Conservation (phyloP, 2,888 invertebrate genomes). For the Torymus aiolomorphi region DNA sequence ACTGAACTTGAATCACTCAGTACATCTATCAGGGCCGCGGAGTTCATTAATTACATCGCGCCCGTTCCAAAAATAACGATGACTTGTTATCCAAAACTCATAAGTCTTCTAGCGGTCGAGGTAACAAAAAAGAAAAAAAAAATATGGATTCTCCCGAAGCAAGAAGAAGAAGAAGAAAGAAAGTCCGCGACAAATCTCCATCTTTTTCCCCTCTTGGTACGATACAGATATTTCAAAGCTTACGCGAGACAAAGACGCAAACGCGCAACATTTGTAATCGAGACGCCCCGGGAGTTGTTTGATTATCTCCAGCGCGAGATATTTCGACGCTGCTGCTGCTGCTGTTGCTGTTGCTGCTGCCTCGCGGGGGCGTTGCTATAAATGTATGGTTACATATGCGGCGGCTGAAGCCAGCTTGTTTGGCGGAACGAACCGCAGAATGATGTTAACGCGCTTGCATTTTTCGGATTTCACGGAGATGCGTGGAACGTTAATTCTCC, state of each 20-base stretch:
- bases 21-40: conserved; percentile 19
- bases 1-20: conserved; percentile 26
- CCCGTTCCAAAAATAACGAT: conserved; percentile 21
- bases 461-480: conserved; percentile 26
- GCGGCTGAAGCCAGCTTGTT: conserved; percentile 10
- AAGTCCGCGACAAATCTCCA: background rate
- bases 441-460: conserved; percentile 21
- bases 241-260: background rate
- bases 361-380: conserved; percentile 8
- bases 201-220: no score
- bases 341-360: no score
- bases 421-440: conserved; percentile 8
- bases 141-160: background rate
- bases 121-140: background rate
- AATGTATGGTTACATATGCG: conserved; percentile 26
- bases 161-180: background rate
- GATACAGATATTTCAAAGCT: background rate
- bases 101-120: background rate
- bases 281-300: conserved; percentile 35
- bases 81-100: conserved; percentile 33
- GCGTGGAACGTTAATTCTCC: background rate
- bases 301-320: conserved; percentile 32
- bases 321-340: conserved; percentile 10
- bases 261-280: conserved; percentile 42
- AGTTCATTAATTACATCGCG: conserved; percentile 40